Evolutionary conservation across 2,888 invertebrate genomes (phyloP), one percentile per base, ranked within the genome.

Genomic region (Globia sparganii): DNA sequence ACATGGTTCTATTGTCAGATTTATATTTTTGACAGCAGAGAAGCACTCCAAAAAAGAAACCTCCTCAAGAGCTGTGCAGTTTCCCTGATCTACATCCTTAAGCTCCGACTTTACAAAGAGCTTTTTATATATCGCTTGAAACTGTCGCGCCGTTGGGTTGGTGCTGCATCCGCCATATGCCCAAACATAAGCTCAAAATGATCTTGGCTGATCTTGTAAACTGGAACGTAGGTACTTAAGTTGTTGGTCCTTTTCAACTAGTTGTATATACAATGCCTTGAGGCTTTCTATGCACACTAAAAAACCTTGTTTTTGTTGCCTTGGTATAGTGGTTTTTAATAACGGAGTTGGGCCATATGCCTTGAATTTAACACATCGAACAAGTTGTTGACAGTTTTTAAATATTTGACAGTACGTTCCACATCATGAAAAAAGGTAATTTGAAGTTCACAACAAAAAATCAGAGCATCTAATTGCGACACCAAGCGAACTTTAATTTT

Each of bases 91-190:
- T 37, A 69, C 25, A 40, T 74, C 70, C 13, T 62, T 75, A n/a
- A 78, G 62, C 28, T 75, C 78, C 18, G 71, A 67, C 28, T 78
- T 67, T 25, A 85, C 77, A n/a, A 83, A 25, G 2, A 86, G 64
- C 59, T 86, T 87, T 78, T 86, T 87, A 68, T 86, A 86, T 15
- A 75, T 73, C 0, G 85, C 73, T 46, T 76, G 37, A 77, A 86
- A 86, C 49, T 86, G 85, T 28, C 80, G 71, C 0, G 84, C 80
- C 8, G 86, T 84, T 6, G 84, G 77, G 58, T 80, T 80, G 5
- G 65, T 80, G 64, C 62, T 80, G 70, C 62, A 70, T 43, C 80
- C 64, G 70, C 75, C 64, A 69, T 77, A 46, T 73, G 66, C 2
- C 77, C 70, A 71, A 80, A 77, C 59, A 75, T 66, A 18, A 80